Percentiles rank a stretch among this genome's conserved stretches.
These are phyloP conservation scores for Apodemus sylvaticus DNA, from an alignment of 2,113 vertebrate species.

Conservation along the genomic window DNA sequence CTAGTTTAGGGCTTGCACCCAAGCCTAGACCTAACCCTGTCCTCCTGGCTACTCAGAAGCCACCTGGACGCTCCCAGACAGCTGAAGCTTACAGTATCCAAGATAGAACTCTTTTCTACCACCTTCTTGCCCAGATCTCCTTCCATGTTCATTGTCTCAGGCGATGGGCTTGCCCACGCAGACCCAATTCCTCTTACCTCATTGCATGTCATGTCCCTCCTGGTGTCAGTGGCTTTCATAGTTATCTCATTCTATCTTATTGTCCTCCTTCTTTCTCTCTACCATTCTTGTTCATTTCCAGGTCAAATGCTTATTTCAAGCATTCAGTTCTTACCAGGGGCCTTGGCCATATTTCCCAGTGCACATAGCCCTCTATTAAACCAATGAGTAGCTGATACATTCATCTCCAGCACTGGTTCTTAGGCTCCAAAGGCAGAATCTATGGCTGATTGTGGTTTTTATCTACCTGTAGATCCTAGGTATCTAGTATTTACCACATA, in stretches of 20 bases:
- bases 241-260: background rate
- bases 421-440: background rate
- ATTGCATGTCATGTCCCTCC: background rate
- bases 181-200: background rate
- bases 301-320: background rate
- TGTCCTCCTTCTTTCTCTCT: too few species aligned
- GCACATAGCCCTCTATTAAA: background rate
- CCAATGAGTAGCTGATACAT: background rate
- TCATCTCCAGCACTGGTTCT: background rate
- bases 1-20: background rate
- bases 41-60: background rate
- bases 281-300: background rate
- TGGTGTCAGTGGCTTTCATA: background rate
- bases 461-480: background rate
- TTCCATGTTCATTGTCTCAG: background rate
- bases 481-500: background rate
- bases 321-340: background rate
- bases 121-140: background rate
- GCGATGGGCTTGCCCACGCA: background rate
- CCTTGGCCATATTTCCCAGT: background rate
- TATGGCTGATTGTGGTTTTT: background rate
- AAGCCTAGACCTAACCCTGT: background rate
- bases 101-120: background rate
- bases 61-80: background rate
- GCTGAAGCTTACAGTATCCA: background rate